Conservation (phyloP, 1,140 invertebrate species). For the Dreissena rostriformis region DNA sequence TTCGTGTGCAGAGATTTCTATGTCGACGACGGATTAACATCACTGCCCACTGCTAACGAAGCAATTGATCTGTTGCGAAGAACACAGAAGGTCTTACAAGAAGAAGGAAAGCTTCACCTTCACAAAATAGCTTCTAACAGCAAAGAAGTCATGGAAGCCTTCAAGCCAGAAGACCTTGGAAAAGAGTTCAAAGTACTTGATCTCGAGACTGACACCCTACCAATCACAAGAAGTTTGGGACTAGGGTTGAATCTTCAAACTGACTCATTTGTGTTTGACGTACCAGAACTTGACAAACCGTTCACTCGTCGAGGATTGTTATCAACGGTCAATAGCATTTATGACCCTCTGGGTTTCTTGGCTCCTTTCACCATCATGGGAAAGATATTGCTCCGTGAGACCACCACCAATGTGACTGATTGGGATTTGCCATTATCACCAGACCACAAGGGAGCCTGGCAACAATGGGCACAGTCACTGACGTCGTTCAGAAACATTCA, state of each 20-base stretch:
- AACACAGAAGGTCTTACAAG: constrained; percentile 11
- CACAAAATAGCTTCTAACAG: constrained; percentile 57
- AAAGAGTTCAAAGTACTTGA: constrained; percentile 28
- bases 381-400: constrained; percentile 56
- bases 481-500: not conserved
- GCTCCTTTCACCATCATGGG: constrained; percentile 55
- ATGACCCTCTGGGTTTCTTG: constrained; percentile 61
- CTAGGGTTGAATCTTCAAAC: constrained; percentile 42
- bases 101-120: constrained; percentile 24
- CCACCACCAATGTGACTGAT: constrained; percentile 58
- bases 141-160: constrained; percentile 30
- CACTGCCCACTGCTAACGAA: constrained; percentile 10
- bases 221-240: constrained; percentile 48
- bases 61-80: constrained; percentile 26
- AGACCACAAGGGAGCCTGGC: constrained; percentile 27
- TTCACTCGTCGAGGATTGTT: constrained; percentile 59
- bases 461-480: constrained; percentile 42
- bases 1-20: constrained; percentile 50
- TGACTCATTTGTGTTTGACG: constrained; percentile 51
- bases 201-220: constrained; percentile 27
- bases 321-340: constrained; percentile 58
- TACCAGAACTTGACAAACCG: constrained; percentile 18
- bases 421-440: constrained; percentile 59
- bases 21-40: constrained; percentile 53
- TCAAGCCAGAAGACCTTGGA: constrained; percentile 34